phyloP scores from a whole-genome alignment of 2,113 vertebrate species.

The Spheniscus mendiculus region DNA sequence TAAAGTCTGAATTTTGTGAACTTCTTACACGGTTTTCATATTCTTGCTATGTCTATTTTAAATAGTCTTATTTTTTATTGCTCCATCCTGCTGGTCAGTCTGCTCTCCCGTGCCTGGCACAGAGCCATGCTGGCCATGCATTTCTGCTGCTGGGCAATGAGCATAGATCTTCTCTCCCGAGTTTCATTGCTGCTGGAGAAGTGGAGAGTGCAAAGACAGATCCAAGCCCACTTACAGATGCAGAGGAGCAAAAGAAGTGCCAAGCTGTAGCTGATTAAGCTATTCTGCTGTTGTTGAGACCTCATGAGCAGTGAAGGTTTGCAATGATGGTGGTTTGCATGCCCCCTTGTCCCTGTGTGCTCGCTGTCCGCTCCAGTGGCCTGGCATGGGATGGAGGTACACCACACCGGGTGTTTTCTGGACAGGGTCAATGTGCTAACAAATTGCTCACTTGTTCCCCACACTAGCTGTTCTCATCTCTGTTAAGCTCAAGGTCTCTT shows the following conservation, averaged over 20 bases:
- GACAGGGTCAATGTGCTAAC: background rate
- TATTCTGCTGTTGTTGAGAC: background rate
- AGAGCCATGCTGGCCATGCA: accelerated
- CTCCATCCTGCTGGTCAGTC: background rate
- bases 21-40: background rate
- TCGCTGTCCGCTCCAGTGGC: background rate
- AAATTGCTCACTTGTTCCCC: background rate
- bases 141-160: background rate
- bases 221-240: background rate
- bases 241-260: background rate
- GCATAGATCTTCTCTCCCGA: background rate
- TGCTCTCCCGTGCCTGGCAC: background rate
- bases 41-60: background rate
- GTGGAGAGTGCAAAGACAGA: background rate
- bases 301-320: background rate
- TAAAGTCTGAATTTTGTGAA: background rate
- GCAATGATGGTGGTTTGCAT: background rate
- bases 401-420: background rate
- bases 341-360: background rate
- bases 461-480: background rate
- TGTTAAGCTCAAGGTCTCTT: background rate
- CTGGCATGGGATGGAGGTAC: background rate
- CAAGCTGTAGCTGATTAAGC: background rate
- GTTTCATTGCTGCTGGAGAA: background rate
- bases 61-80: background rate